Conservation (phyloP, 2,797 vertebrate species). For the Austrolebias charrua region DNA sequence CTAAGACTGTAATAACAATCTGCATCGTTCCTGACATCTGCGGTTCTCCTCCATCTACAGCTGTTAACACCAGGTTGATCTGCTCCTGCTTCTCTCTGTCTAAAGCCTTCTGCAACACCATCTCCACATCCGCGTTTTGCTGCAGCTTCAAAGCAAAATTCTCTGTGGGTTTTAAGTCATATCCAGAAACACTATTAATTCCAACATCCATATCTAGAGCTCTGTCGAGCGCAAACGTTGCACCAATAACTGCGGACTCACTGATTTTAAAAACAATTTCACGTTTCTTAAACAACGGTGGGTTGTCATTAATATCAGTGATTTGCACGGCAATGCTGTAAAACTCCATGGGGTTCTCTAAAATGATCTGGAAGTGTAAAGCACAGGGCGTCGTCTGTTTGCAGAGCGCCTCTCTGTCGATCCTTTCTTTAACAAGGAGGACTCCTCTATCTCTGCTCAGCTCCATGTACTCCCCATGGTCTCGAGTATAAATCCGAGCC, state of each 20-base stretch:
- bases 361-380: slow-evolving; percentile 82
- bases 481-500: slow-evolving; percentile 72
- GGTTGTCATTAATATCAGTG: slow-evolving; percentile 71
- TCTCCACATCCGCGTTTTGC: slow-evolving; percentile 55
- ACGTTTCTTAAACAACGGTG: slow-evolving; percentile 56
- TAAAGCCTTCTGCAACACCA: slow-evolving; percentile 66
- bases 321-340: slow-evolving; percentile 69
- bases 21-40: slow-evolving; percentile 62
- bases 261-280: slow-evolving; percentile 67
- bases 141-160: slow-evolving; percentile 61
- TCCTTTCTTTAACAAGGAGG: slow-evolving; percentile 80
- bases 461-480: slow-evolving; percentile 74
- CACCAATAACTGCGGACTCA: slow-evolving; percentile 66
- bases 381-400: slow-evolving; percentile 79
- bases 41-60: slow-evolving; percentile 67
- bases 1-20: slow-evolving; percentile 61
- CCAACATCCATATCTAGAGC: slow-evolving; percentile 79
- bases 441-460: slow-evolving; percentile 78
- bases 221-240: slow-evolving; percentile 69
- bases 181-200: slow-evolving; percentile 60
- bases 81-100: slow-evolving; percentile 65
- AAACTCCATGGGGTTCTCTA: slow-evolving; percentile 84
- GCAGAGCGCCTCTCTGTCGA: slow-evolving; percentile 84
- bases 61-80: slow-evolving; percentile 55
- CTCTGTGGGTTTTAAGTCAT: slow-evolving; percentile 57